These are phyloP conservation scores for Halichoeres trimaculatus DNA, from an alignment of 2,113 vertebrate species.

Conservation along the genomic window DNA sequence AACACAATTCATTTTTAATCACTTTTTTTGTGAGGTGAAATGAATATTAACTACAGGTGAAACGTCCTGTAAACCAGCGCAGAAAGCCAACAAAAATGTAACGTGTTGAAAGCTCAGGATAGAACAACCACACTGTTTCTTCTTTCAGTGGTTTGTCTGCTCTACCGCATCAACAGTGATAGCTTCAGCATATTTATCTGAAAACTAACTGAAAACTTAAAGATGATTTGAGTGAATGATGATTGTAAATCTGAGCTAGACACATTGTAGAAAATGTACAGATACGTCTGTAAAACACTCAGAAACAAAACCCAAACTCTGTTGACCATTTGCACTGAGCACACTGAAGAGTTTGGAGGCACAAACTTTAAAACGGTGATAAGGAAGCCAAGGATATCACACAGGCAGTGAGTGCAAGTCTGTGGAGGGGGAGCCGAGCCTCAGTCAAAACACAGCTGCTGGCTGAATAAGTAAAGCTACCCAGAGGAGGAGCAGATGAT, in stretches of 20 bases:
- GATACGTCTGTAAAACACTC: background rate
- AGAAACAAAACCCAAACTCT: constrained; percentile 1
- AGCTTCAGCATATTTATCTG: background rate
- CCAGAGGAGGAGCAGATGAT: constrained; percentile 49
- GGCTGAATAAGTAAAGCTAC: constrained; percentile 67
- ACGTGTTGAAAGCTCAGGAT: too few relatives aligned
- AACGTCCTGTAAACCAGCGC: too few relatives aligned
- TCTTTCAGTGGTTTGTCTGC: too few relatives aligned
- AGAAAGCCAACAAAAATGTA: too few relatives aligned
- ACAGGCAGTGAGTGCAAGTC: constrained; percentile 10
- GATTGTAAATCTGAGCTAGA: background rate
- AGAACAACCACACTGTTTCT: too few relatives aligned
- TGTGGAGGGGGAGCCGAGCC: constrained; percentile 7
- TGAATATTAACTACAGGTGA: too few relatives aligned
- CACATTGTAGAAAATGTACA: background rate
- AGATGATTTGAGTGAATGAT: too few relatives aligned
- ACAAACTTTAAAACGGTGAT: background rate
- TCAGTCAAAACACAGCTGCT: constrained; percentile 57
- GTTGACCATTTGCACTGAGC: constrained; percentile 9
- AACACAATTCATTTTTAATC: too few relatives aligned
- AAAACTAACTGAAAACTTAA: background rate
- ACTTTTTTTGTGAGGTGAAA: too few relatives aligned
- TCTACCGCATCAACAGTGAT: too few relatives aligned
- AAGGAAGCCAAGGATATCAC: constrained; percentile 8
- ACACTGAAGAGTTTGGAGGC: constrained; percentile 14